Evolutionary conservation across 2,113 vertebrate species (phyloP), one percentile per base, ranked within the genome.

Genomic region (Polyodon spathula): DNA sequence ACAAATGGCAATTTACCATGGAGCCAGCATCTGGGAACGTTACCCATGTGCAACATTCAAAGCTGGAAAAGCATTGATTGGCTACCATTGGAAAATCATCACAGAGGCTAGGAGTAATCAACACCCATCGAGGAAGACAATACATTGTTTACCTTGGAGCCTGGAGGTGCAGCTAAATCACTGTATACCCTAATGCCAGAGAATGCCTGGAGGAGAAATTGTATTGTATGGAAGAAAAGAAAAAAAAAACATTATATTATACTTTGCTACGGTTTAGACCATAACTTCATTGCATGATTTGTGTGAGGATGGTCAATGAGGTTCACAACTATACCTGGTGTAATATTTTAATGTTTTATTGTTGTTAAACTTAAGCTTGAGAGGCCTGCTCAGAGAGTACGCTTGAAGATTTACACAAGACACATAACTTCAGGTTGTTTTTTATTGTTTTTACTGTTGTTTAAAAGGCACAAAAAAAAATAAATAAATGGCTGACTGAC

Each of bases 21-120:
- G 37, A 42, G 56, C 40, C 37, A 43, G 63, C 57, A 64, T 64
- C 44, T n/a, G 38, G 56, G 11, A 46, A 53, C 42, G 39, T 58
- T 63, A 58, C 46, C 37, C 8, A 54, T 54, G 41, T 41, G n/a
- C 17, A 56, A 48, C 27, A 48, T 12, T 15, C 8, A 14, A n/a
- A 42, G n/a, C 38, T 53, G 10, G 6, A 4, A 9, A 37, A 8
- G 8, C 17, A 46, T 57, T 65, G 51, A 60, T 60, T 65, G 58
- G 63, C 37, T 55, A 51, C 8, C n/a, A 46, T 8, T 46, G 44
- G 44, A 3, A 46, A 46, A 46, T 46, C 44, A 11, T 15, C 48
- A 40, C n/a, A 12, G 50, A 27, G 17, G 51, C 50, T 40, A 11
- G n/a, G 50, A 54, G 12, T 38, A 41, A 37, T 12, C 48, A 16